Percentiles rank a stretch among this genome's conserved stretches.
These are phyloP conservation scores for Falco columbarius DNA, from an alignment of 2,797 vertebrate species.

Conservation along the genomic window DNA sequence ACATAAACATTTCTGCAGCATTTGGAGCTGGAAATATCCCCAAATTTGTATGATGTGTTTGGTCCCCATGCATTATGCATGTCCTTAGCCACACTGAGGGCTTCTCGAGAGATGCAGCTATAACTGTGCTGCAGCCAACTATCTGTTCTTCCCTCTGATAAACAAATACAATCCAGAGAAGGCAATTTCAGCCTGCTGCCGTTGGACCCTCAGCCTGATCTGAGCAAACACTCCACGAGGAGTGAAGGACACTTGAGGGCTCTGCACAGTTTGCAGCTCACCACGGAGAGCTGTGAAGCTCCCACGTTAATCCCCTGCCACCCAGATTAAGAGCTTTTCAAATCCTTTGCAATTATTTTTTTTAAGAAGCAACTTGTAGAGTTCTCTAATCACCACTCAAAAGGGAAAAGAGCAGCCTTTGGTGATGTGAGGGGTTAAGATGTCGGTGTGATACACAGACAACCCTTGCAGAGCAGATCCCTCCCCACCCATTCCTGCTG, in stretches of 20 bases:
- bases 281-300: fast-evolving
- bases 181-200: neutral
- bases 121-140: neutral
- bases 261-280: neutral
- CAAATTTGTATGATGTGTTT: neutral
- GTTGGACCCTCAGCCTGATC: neutral
- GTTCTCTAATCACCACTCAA: neutral
- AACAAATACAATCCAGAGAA: neutral
- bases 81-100: neutral
- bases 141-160: neutral
- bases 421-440: neutral
- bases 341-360: neutral
- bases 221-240: neutral
- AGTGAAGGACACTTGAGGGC: neutral
- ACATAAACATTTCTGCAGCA: neutral
- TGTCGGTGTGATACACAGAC: neutral
- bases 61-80: neutral
- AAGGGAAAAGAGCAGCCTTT: neutral
- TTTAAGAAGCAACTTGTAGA: neutral
- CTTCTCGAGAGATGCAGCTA: neutral
- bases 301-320: neutral
- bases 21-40: neutral
- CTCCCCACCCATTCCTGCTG: neutral
- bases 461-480: neutral
- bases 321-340: neutral